A percentile compares a stretch with the other conserved stretches of the same genome.
These are phyloP conservation scores for Cebidichthys violaceus DNA, from an alignment of 2,113 vertebrate genomes.

Conservation along the genomic window DNA sequence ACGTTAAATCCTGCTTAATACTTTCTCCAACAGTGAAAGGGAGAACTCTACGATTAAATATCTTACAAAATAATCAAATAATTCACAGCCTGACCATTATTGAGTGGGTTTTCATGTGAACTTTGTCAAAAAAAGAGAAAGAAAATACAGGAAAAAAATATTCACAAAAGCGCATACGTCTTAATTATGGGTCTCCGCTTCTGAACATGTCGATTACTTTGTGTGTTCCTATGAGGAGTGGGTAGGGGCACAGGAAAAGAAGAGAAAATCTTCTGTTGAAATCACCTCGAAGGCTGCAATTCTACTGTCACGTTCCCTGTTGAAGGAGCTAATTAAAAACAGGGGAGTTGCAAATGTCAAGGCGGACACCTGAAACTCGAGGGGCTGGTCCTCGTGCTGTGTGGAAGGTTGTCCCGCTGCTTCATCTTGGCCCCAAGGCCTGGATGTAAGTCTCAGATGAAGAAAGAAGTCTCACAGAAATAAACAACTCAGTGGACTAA, in stretches of 20 bases:
- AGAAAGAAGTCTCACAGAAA: not conserved
- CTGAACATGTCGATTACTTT: conserved; percentile 68
- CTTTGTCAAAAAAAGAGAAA: conserved; percentile 48
- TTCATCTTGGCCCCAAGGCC: conserved; percentile 56
- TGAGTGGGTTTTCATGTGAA: conserved; percentile 66
- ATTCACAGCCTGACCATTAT: conserved; percentile 63
- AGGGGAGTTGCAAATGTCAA: conserved; percentile 41
- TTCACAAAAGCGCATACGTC: conserved; percentile 49
- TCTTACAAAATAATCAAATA: conserved; percentile 75
- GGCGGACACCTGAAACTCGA: conserved; percentile 24
- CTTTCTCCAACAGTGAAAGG: conserved; percentile 53
- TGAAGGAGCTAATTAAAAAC: conserved; percentile 78
- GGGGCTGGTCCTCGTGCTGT: conserved; percentile 37
- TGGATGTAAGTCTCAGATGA: conserved; percentile 49
- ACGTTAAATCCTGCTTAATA: conserved; percentile 60
- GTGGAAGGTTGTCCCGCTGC: conserved; percentile 42
- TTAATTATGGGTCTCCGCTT: conserved; percentile 79
- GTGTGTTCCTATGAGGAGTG: conserved; percentile 45
- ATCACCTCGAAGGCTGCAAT: conserved; percentile 74
- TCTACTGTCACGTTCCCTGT: conserved; percentile 69
- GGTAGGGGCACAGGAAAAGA: conserved; percentile 43
- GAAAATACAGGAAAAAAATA: conserved; percentile 37
- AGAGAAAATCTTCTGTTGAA: conserved; percentile 66
- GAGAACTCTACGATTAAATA: conserved; percentile 61
- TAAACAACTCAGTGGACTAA: not conserved